Evolutionary conservation across 2,888 invertebrate genomes (phyloP), one percentile per base, ranked within the genome.

Genomic region (Latrodectus elegans): DNA sequence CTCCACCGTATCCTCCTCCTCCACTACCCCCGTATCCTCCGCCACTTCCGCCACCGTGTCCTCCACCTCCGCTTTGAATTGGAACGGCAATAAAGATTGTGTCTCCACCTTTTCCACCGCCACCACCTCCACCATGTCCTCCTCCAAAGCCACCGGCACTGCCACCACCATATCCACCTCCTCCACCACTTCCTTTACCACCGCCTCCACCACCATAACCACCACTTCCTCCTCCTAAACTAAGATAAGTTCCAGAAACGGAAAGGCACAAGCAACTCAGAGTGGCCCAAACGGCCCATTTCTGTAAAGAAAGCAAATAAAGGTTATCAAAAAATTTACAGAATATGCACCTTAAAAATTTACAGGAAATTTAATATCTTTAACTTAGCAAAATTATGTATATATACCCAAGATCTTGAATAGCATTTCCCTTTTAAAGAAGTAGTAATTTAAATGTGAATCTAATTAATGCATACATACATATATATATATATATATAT

Each of bases 201-300:
- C 26, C 65, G 4, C 67, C 73, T 8, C 72, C 51, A 64, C 71
- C 75, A 11, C 82, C 70, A 22, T 26, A 67, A 51, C 68, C 68
- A 4, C 83, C 83, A 51, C 64, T 17, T 26, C 64, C 71, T 26
- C 68, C 55, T 22, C 79, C 70, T 55, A 79, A 38, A 38, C 38
- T 38, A 38, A 38, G 38, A 6, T 38, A 38, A 38, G 55, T n/a
- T 17, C 70, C 79, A 26, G 79, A 79, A n/a, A 70, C 79, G 22
- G 79, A 79, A 55, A 79, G 70, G 4, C 68, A 53, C 38, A 79
- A 26, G 49, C 79, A 79, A 15, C 79, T 79, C 12, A 79, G 26
- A 10, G 26, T n/a, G 53, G 79, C 79, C 79, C 68, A 79, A 14
- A 26, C 38, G 53, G 49, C 71, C 79, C 79, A 79, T 8, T 79